Evolutionary conservation across 2,888 invertebrate species (phyloP).

Genomic region (Periphyllus acericola): DNA sequence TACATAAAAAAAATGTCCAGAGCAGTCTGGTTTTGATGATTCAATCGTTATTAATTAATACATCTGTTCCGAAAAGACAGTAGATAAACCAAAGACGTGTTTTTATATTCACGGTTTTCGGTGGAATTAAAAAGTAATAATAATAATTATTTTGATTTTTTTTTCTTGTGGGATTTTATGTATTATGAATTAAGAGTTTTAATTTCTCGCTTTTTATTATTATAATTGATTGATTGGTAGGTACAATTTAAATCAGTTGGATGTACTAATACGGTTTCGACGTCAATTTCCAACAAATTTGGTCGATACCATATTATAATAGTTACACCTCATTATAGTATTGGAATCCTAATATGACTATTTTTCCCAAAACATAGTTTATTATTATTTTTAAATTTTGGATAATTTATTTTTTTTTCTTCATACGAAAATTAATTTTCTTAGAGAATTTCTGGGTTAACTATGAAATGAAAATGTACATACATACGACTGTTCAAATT

Average conservation of each 20-base stretch:
- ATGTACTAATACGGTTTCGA: background rate
- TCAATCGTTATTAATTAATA: background rate
- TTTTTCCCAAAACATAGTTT: background rate
- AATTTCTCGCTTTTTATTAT: background rate
- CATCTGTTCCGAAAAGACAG: background rate
- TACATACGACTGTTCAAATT: conserved; percentile 57
- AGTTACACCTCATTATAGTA: conserved; percentile 6
- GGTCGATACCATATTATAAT: background rate
- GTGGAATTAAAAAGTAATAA: background rate
- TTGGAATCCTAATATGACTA: background rate
- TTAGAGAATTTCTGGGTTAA: conserved; percentile 34
- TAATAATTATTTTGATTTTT: background rate
- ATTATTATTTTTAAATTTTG: conserved; percentile 18
- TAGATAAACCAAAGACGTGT: background rate
- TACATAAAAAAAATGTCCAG: background rate
- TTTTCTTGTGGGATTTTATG: background rate
- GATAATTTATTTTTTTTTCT: conserved; percentile 7
- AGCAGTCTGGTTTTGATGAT: background rate
- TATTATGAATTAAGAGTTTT: conserved; percentile 4
- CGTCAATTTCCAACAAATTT: background rate
- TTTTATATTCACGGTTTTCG: background rate
- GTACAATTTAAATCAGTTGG: background rate
- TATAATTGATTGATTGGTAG: background rate
- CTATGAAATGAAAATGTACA: conserved; percentile 43
- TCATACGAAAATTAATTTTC: conserved; percentile 25